Evolutionary conservation across 2,888 invertebrate genomes (phyloP), one percentile per base, ranked within the genome.

Genomic region (Busseola fusca): DNA sequence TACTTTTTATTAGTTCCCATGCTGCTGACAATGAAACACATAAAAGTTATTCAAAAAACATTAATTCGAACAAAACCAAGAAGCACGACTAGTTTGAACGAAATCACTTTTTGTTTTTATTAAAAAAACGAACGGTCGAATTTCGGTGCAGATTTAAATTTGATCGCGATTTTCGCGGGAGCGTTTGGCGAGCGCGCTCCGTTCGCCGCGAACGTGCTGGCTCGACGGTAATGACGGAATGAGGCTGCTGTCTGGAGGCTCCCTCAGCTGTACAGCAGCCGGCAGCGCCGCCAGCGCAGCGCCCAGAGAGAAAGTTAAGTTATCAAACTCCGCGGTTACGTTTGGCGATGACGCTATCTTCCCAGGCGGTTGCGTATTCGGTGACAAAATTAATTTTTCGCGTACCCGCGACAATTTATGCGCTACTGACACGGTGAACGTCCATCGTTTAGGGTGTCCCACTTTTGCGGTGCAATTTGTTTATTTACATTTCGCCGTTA

Each of bases 261-360:
- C 83, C 76, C 84, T 73, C 82, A 85, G 81, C 86, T 86, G 83
- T 82, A 81, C 84, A 85, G 84, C 86, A 83, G 85, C 74, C 76
- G 74, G 74, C 64, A 64, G 80, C 74, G 75, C 84, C 86, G 85
- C 80, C 85, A 76, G 81, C 82, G 83, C 30, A 77, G 81, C 81
- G 81, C 82, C 83, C 84, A 81, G 94, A 94, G 94, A 95, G 95
- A 95, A 95, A 95, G 95, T 95, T 93, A 86, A 93, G 94, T 94
- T 94, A 94, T 94, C 93, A 94, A 94, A 94, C 94, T 91, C 89
- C 88, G 93, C 91, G 93, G 94, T 95, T 95, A 95, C 95, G 94
- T 95, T 92, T 86, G 84, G 86, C 88, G 94, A 94, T 95, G 95
- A 95, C 95, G 95, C 92, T 91, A 89, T 91, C 93, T 91, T 92